phyloP scores from a whole-genome alignment of 2,797 vertebrate species.

The Sebastes miniatus region DNA sequence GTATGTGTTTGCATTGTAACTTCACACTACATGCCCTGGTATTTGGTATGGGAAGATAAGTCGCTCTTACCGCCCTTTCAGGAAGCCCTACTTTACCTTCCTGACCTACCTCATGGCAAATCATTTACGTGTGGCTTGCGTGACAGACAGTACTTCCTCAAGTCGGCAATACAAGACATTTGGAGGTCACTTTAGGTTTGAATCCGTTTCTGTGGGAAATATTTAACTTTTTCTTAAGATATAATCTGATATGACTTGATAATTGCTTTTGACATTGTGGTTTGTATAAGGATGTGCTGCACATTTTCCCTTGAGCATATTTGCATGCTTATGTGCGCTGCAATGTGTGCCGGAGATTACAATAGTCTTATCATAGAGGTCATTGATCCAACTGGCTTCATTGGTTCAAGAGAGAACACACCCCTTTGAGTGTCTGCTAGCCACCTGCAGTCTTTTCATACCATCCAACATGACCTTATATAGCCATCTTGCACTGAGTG shows the following conservation, averaged over 20 bases:
- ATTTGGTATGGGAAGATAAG: not conserved
- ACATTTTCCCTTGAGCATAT: not conserved
- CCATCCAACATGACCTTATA: slow-evolving; percentile 37
- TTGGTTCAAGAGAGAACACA: not conserved
- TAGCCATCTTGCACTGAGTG: not conserved
- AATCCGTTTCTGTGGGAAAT: not conserved
- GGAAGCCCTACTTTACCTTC: not conserved
- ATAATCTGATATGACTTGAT: not conserved
- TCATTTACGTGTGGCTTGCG: not conserved
- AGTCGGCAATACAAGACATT: not conserved
- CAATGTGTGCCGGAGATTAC: not conserved
- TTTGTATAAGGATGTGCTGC: not conserved
- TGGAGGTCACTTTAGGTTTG: not conserved
- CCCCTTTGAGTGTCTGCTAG: not conserved
- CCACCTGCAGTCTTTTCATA: not conserved
- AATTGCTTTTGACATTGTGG: not conserved
- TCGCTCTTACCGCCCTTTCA: not conserved
- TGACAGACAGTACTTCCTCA: not conserved
- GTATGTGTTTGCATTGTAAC: not conserved
- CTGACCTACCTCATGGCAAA: not conserved
- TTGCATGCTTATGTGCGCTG: not conserved
- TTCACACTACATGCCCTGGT: not conserved
- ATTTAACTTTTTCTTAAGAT: not conserved
- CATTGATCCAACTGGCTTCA: not conserved
- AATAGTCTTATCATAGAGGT: not conserved